Evolutionary conservation across 2,113 vertebrate species (phyloP).

Genomic region (Cryptoleucopteryx plumbea): DNA sequence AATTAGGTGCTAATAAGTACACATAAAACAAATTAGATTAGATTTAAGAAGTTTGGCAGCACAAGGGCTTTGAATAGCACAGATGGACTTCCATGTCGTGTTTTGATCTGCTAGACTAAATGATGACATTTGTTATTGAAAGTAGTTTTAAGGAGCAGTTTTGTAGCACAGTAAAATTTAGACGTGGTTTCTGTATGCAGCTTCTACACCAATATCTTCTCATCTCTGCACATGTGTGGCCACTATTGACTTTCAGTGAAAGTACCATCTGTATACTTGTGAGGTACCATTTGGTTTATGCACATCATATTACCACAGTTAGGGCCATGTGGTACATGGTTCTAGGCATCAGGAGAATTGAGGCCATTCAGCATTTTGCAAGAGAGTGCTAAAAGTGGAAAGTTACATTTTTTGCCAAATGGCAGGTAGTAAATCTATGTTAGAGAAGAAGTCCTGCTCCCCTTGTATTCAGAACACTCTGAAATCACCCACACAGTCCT

Average conservation of each 20-base stretch:
- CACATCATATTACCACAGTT: neutral
- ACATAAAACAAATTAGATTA: neutral
- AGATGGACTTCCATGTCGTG: neutral
- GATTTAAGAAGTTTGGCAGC: neutral
- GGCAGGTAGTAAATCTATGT: neutral
- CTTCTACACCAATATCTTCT: neutral
- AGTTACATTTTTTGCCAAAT: neutral
- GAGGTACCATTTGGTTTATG: neutral
- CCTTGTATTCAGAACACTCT: neutral
- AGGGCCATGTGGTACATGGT: neutral
- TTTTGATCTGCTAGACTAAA: neutral
- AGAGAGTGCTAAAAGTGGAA: neutral
- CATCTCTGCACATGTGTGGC: neutral
- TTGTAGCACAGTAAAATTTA: neutral
- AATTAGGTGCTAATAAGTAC: conserved; percentile 7
- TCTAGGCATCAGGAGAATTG: neutral
- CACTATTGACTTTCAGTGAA: neutral
- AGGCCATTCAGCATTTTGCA: neutral
- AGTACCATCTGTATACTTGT: neutral
- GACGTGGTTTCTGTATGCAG: neutral
- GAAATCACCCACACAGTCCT: neutral
- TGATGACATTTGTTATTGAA: neutral
- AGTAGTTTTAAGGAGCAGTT: neutral
- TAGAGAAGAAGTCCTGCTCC: neutral
- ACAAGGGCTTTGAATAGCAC: neutral